Evolutionary conservation across 2,888 invertebrate species (phyloP), one percentile per base, ranked within the genome.

Genomic region (Hydroisotoma schaefferi): DNA sequence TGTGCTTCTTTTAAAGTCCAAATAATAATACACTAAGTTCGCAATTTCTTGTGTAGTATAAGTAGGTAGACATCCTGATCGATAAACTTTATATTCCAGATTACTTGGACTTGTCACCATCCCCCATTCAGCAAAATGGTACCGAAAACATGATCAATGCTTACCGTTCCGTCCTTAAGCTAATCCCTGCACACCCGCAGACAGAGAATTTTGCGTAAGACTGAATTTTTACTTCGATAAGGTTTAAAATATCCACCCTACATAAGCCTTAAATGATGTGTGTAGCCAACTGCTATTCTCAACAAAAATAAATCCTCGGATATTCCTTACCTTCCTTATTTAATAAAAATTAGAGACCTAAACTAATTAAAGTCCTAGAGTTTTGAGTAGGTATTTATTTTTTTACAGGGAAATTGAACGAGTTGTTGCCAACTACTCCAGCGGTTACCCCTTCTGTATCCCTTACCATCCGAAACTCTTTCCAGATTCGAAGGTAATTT

Each of bases 131-230:
- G 3, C 29, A 18, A 8, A 70, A 71, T 38, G 72, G 44, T 8
- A 62, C 59, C 40, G 63, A 43, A 43, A 37, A 27, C 15, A 59
- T 60, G 55, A 49, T 59, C 4, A 63, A 61, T 25, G 86, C 87
- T 26, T 90, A 88, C 77, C 81, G 88, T 70, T 86, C 88, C 0
- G 88, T 90, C n/a, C 79, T 90, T 61, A 87, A 87, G 76, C 79
- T 90, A 53, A 88, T 88, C 1, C 86, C 88, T 12, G 87, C 87
- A 0, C 85, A 86, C 75, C 87, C 88, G 0, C 83, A 83, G 66
- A 66, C 58, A 55, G 27, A 52, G 25, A 22, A 51, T 51, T 61
- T 61, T 52, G 33, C 44, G 46, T 29, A 18, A 58, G 26, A 46
- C 28, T 48, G 49, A n/a, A n/a, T n/a, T n/a, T n/a, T n/a, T n/a